phyloP scores from a whole-genome alignment of 2,888 invertebrate genomes.

The Euclidia mi region DNA sequence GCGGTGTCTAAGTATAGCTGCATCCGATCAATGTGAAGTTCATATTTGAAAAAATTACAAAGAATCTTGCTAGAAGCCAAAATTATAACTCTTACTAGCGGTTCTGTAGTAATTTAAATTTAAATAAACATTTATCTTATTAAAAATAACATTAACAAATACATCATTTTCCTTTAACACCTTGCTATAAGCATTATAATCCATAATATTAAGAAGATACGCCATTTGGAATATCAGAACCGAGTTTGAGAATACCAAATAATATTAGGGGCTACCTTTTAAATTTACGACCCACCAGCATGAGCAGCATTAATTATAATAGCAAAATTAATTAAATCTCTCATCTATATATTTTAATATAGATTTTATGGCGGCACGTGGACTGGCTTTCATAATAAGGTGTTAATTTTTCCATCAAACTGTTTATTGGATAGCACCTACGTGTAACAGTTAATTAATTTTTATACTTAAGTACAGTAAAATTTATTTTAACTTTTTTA shows the following conservation, averaged over 20 bases:
- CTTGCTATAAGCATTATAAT: conserved; percentile 13
- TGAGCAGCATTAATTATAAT: conserved; percentile 20
- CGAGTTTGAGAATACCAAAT: conserved; percentile 19
- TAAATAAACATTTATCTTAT: conserved; percentile 30
- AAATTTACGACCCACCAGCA: conserved; percentile 16
- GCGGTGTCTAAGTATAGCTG: too few species aligned
- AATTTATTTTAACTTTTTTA: too few species aligned
- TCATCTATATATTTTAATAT: neutral
- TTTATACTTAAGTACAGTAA: too few species aligned
- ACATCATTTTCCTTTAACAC: conserved; percentile 31
- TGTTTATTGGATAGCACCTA: too few species aligned
- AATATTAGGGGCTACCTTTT: conserved; percentile 11
- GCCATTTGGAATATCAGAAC: conserved; percentile 37
- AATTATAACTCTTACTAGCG: too few species aligned
- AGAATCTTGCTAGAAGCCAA: too few species aligned
- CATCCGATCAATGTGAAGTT: too few species aligned
- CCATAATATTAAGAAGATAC: conserved; percentile 20
- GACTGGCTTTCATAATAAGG: neutral
- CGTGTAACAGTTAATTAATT: too few species aligned
- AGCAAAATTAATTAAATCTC: conserved; percentile 37
- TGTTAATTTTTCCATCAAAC: too few species aligned
- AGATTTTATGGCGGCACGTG: neutral
- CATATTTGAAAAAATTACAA: too few species aligned
- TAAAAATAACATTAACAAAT: conserved; percentile 34
- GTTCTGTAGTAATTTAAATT: too few species aligned